Evolutionary conservation across 2,113 vertebrate genomes (phyloP).

Genomic region (Pseudorasbora parva): DNA sequence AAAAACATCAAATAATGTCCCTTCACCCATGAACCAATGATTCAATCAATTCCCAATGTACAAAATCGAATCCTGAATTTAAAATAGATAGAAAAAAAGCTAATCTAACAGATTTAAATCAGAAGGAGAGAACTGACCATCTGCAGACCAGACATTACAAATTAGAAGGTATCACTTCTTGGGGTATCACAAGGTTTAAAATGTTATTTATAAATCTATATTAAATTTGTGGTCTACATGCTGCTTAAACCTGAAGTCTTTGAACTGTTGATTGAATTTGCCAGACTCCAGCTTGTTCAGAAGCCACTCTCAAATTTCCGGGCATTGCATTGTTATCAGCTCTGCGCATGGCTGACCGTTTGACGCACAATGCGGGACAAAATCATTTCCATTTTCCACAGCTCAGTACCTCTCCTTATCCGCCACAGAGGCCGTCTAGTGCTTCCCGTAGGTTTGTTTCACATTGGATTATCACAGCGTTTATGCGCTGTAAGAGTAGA

Average conservation of each 20-base stretch:
- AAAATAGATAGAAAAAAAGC: too few species aligned
- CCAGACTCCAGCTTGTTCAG: background rate
- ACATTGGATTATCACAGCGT: background rate
- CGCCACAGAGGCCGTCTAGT: background rate
- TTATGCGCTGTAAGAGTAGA: background rate
- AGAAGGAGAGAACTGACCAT: background rate
- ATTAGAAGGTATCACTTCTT: background rate
- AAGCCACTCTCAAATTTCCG: background rate
- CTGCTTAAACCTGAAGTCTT: background rate
- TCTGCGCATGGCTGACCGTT: background rate
- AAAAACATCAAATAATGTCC: too few species aligned
- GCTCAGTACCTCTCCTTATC: background rate
- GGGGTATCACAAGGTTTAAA: background rate
- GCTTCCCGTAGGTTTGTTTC: conserved; percentile 5
- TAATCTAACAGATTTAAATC: background rate
- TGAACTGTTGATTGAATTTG: background rate
- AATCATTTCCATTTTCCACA: conserved; percentile 27
- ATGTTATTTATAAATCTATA: background rate
- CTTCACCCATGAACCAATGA: too few species aligned
- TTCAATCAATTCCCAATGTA: too few species aligned
- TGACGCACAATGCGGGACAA: background rate
- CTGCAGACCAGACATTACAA: background rate
- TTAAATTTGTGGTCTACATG: background rate
- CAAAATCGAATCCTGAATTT: too few species aligned
- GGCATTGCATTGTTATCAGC: conserved; percentile 4